Base-by-base conservation (phyloP, 2,888 invertebrate species). In the Cataglyphis livida region DNA sequence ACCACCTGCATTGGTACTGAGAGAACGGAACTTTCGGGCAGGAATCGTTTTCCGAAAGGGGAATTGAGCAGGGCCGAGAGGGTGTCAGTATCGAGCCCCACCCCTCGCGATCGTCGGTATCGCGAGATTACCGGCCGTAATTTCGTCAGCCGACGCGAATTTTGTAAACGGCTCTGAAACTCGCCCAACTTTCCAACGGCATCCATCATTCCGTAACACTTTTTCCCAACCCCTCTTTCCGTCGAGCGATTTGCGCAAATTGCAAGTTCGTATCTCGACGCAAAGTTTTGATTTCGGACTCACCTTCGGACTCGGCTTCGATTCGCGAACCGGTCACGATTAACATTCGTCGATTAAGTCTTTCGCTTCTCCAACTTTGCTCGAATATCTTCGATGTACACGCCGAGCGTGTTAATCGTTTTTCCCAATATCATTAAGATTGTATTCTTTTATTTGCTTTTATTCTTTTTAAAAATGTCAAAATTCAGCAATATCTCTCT, bases 1-100 rank as follows among this genome's bases (percentile, higher is more conserved):
- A 93, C 93, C 94, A 94, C 91, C 92, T 93, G 91, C 91, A 93
- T 92, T 91, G 92, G 90, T 91, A 92, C 91, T 87, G 88, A 81
- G 84, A 84, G 85, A 85, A 87, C 82, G 82, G 85, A 92, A 92
- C 88, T 92, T 92, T 91, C 85, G 86, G 81, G 84, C 87, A 91
- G 91, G 88, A 90, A 91, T 91, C 91, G 92, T 86, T 90, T 90
- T 90, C 59, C 85, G 91, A 89, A 87, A 87, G 85, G 84, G 84
- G 86, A 84, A 48, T 68, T 73, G 75, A 57, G 54, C 35, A 68
- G 59, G 15, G 25, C 28, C 21, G 76, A 54, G 65, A 41, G 70
- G 44, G 84, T 59, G 74, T 73, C 41, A 71, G 85, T 79, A 78
- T 78, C 81, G 87, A 85, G 61, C 70, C 32, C 70, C 32, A 71